Evolutionary conservation across 2,888 invertebrate genomes (phyloP).

Genomic region (Ectropis crepuscularia): DNA sequence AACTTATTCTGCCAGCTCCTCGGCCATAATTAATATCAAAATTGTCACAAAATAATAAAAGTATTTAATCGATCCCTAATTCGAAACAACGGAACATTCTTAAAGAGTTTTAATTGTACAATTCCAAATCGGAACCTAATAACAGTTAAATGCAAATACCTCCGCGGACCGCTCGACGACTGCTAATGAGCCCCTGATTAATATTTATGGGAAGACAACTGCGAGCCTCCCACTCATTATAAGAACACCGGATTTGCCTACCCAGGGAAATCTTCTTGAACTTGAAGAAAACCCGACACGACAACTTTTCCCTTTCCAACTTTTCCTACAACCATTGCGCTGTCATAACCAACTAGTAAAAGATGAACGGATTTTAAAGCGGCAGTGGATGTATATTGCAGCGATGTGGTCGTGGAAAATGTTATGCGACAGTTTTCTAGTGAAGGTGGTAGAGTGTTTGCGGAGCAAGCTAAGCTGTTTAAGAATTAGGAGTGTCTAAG

Average conservation of each 20-base stretch:
- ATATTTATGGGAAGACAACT: slow-evolving; percentile 35
- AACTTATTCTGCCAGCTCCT: too few species aligned
- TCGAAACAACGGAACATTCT: slow-evolving; percentile 1
- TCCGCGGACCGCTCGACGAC: slow-evolving; percentile 26
- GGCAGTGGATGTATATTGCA: slow-evolving; percentile 1
- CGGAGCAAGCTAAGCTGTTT: slow-evolving; percentile 33
- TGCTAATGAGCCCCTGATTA: slow-evolving; percentile 34
- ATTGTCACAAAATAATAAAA: neutral
- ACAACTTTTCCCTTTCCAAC: neutral
- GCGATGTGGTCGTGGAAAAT: slow-evolving; percentile 4
- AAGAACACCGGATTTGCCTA: slow-evolving; percentile 33
- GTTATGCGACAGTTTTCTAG: slow-evolving; percentile 10
- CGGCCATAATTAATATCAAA: neutral
- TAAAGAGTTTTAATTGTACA: slow-evolving; percentile 27
- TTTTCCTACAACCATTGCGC: slow-evolving; percentile 2
- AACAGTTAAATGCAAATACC: slow-evolving; percentile 32
- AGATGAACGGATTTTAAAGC: neutral
- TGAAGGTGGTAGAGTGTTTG: slow-evolving; percentile 29
- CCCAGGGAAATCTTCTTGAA: slow-evolving; percentile 23
- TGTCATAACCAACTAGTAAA: neutral
- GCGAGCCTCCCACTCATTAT: slow-evolving; percentile 28
- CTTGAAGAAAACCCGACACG: slow-evolving; percentile 13
- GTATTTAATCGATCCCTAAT: slow-evolving; percentile 1
- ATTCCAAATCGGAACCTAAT: slow-evolving; percentile 31
- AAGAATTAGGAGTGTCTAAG: slow-evolving; percentile 33